These are phyloP conservation scores for Anseranas semipalmata DNA, from an alignment of 2,113 vertebrate species.

Conservation along the genomic window DNA sequence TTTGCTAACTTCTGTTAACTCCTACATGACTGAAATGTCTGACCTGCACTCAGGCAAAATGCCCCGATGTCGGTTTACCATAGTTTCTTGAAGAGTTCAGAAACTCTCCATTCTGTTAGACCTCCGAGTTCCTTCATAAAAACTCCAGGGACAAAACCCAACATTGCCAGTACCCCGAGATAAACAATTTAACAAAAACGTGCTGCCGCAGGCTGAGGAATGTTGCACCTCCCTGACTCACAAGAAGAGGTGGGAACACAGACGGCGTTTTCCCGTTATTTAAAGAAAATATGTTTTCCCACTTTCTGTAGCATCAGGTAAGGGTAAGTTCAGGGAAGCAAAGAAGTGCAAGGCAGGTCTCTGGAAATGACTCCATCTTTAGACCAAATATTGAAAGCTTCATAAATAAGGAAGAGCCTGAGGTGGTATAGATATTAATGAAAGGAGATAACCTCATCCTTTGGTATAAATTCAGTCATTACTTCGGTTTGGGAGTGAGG, in stretches of 20 bases:
- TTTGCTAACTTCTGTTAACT: neutral
- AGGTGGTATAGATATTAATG: slow-evolving; percentile 27
- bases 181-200: neutral
- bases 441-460: slow-evolving; percentile 52
- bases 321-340: neutral
- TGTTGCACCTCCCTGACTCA: neutral
- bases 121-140: neutral
- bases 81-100: neutral
- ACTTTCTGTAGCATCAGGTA: neutral
- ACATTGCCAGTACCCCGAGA: neutral
- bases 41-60: neutral
- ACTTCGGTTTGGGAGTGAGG: slow-evolving; percentile 7
- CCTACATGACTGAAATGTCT: neutral
- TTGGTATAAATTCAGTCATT: slow-evolving; percentile 33
- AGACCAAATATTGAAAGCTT: neutral
- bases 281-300: neutral
- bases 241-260: neutral
- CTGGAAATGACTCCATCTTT: neutral
- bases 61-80: neutral
- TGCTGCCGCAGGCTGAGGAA: neutral
- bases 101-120: neutral
- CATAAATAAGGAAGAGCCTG: slow-evolving; percentile 29
- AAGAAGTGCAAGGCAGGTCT: neutral
- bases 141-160: neutral
- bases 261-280: neutral